A percentile compares a stretch with the other conserved stretches of the same genome.
phyloP scores from a whole-genome alignment of 2,113 vertebrate genomes.

The Clinocottus analis region DNA sequence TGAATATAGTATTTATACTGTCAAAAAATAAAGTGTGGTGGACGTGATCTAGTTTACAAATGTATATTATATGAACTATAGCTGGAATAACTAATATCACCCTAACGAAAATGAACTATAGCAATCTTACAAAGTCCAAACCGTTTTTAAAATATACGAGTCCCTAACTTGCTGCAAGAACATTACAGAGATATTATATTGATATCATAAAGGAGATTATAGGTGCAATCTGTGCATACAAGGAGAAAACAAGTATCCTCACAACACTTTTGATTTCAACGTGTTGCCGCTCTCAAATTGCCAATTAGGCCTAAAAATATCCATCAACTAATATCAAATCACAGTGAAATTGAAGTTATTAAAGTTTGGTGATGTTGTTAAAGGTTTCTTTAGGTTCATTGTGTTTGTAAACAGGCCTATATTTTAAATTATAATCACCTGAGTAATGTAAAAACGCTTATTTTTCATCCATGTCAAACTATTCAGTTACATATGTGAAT shows the following conservation, averaged over 20 bases:
- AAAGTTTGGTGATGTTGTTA: slow-evolving; percentile 56
- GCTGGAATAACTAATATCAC: slow-evolving; percentile 71
- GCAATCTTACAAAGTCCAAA: slow-evolving; percentile 52
- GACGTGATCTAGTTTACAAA: slow-evolving; percentile 85
- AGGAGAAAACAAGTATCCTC: slow-evolving; percentile 2
- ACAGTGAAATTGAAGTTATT: slow-evolving; percentile 43
- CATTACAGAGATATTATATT: slow-evolving; percentile 54
- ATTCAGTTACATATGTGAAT: slow-evolving; percentile 58
- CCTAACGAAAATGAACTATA: slow-evolving; percentile 67
- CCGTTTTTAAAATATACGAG: slow-evolving; percentile 34
- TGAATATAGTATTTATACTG: slow-evolving; percentile 79
- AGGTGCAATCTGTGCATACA: slow-evolving; percentile 32
- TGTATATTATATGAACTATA: slow-evolving; percentile 80
- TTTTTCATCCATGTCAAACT: slow-evolving; percentile 64
- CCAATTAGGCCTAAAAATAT: slow-evolving; percentile 10
- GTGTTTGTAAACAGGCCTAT: slow-evolving; percentile 63
- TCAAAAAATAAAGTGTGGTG: slow-evolving; percentile 79
- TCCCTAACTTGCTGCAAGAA: slow-evolving; percentile 80
- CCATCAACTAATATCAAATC: slow-evolving; percentile 14
- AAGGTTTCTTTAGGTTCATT: slow-evolving; percentile 65
- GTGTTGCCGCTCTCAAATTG: slow-evolving; percentile 34
- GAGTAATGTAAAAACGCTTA: slow-evolving; percentile 41
- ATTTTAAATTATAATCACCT: slow-evolving; percentile 68
- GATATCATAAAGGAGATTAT: slow-evolving; percentile 45
- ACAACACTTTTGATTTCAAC: slow-evolving; percentile 37